phyloP scores from a whole-genome alignment of 2,888 invertebrate genomes.

The Athetis lepigone region DNA sequence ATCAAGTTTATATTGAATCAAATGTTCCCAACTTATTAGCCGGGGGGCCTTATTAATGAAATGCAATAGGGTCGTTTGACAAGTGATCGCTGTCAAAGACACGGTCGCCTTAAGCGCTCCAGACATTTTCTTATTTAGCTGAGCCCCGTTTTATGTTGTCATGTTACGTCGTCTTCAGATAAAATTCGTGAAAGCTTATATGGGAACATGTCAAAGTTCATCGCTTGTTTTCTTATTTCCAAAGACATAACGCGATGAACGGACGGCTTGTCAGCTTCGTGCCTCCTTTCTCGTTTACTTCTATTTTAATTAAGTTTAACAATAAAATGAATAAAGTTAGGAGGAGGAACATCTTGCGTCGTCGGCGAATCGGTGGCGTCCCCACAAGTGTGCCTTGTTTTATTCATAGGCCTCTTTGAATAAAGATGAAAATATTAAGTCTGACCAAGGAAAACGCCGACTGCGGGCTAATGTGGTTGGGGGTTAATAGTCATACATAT shows the following conservation, averaged over 20 bases:
- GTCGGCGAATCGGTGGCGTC: constrained; percentile 73
- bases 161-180: constrained; percentile 42
- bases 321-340: constrained; percentile 83
- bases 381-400: constrained; percentile 81
- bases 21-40: constrained; percentile 50
- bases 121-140: constrained; percentile 51
- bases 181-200: constrained; percentile 54
- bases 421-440: constrained; percentile 90
- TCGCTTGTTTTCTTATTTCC: constrained; percentile 33
- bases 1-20: constrained; percentile 62
- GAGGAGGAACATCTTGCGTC: constrained; percentile 76
- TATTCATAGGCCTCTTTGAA: constrained; percentile 89
- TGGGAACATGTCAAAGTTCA: constrained; percentile 52
- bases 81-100: constrained; percentile 46
- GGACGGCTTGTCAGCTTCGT: constrained; percentile 31
- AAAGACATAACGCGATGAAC: constrained; percentile 28
- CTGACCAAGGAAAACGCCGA: constrained; percentile 79
- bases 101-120: constrained; percentile 42
- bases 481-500: constrained; percentile 87
- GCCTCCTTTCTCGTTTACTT: constrained; percentile 44
- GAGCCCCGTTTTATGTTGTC: constrained; percentile 40
- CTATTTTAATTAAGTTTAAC: constrained; percentile 82
- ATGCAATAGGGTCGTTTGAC: constrained; percentile 37
- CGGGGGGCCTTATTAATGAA: constrained; percentile 30
- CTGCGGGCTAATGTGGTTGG: constrained; percentile 81